Evolutionary conservation across 2,888 invertebrate species (phyloP), one percentile per base, ranked within the genome.

Genomic region (Entomobrya multifasciata): DNA sequence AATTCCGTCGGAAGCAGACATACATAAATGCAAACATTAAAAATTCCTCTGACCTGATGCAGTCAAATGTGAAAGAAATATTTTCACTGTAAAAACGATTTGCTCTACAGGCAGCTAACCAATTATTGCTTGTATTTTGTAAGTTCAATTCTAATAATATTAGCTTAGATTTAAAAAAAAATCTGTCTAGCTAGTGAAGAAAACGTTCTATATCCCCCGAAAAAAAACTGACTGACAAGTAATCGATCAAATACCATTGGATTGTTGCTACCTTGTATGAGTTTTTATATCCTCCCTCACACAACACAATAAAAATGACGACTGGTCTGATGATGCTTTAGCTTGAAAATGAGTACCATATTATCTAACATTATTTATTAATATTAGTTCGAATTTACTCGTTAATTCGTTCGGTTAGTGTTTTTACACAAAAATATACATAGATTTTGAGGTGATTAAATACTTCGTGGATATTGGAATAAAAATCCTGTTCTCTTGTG

Each of bases 361-460:
- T n/a, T n/a, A n/a, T n/a, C n/a, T n/a, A n/a, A n/a, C n/a, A n/a
- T n/a, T n/a, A n/a, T n/a, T n/a, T n/a, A n/a, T n/a, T n/a, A n/a
- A n/a, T n/a, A n/a, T n/a, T n/a, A n/a, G n/a, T n/a, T n/a, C n/a
- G n/a, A n/a, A n/a, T n/a, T n/a, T n/a, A n/a, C n/a, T n/a, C n/a
- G n/a, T n/a, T n/a, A n/a, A n/a, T n/a, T n/a, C n/a, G n/a, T n/a
- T n/a, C n/a, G n/a, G n/a, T n/a, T n/a, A n/a, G n/a, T n/a, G n/a
- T n/a, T n/a, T n/a, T n/a, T n/a, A n/a, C n/a, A n/a, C n/a, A n/a
- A n/a, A n/a, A n/a, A n/a, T n/a, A n/a, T n/a, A n/a, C n/a, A n/a
- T n/a, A n/a, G n/a, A n/a, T n/a, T n/a, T n/a, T n/a, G 44, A 60
- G 22, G 49, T 83, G 82, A 83, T 83, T 83, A 83, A 83, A n/a